Conservation (phyloP, 2,797 vertebrate species). For the Anguilla pacifica region DNA sequence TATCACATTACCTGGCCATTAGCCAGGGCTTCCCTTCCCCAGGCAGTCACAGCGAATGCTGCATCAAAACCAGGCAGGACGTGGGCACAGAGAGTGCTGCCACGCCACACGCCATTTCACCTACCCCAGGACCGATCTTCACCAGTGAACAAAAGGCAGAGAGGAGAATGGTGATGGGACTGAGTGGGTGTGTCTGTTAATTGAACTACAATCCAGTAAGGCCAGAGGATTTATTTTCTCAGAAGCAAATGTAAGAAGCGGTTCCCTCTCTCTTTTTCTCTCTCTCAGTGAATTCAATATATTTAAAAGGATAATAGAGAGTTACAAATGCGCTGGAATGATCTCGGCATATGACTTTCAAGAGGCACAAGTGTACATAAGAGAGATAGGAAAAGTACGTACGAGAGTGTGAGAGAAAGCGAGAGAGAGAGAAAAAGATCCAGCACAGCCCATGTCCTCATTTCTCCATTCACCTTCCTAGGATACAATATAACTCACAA, state of each 20-base stretch:
- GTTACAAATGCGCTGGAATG: background rate
- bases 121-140: background rate
- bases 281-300: background rate
- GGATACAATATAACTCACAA: background rate
- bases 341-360: background rate
- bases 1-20: background rate
- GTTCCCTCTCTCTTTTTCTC: background rate
- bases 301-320: background rate
- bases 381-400: background rate
- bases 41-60: background rate
- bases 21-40: constrained; percentile 4
- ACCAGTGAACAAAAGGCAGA: background rate
- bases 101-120: background rate
- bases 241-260: background rate
- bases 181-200: background rate
- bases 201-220: background rate
- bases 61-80: background rate
- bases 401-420: background rate
- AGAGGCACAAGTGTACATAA: background rate
- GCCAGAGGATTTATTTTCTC: background rate
- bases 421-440: background rate
- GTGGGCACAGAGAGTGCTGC: background rate
- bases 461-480: constrained; percentile 2
- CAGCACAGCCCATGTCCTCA: background rate
- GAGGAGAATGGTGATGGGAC: background rate